Evolutionary conservation across 2,888 invertebrate species (phyloP).

Genomic region (Azorinus chamasolen): DNA sequence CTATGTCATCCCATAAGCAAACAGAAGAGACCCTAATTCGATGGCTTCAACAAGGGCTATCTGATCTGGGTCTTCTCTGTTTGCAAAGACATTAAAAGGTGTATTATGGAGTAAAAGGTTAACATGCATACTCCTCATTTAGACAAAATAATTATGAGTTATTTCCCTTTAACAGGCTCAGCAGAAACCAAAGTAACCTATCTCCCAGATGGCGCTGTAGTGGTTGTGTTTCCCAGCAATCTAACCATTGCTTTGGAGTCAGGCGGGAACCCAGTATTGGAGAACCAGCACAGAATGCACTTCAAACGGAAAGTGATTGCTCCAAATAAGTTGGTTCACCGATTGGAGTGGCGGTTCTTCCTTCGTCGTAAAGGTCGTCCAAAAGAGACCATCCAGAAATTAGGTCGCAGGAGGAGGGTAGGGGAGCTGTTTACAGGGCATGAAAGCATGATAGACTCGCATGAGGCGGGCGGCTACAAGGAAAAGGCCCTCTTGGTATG

Average conservation of each 20-base stretch:
- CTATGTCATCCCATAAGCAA: too few species aligned
- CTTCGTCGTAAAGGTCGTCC: constrained; percentile 89
- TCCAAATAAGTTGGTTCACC: constrained; percentile 88
- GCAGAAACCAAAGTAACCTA: constrained; percentile 84
- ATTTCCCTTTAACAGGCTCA: constrained; percentile 70
- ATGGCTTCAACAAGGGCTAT: too few species aligned
- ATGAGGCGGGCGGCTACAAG: constrained; percentile 80
- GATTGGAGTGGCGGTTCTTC: constrained; percentile 98
- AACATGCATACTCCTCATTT: too few species aligned
- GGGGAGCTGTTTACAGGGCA: constrained; percentile 80
- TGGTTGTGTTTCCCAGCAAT: constrained; percentile 85
- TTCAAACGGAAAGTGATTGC: constrained; percentile 84
- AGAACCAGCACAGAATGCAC: constrained; percentile 86
- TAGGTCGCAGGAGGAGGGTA: constrained; percentile 85
- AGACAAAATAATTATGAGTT: too few species aligned
- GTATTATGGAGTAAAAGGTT: too few species aligned
- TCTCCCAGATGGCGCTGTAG: constrained; percentile 84
- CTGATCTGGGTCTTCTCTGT: too few species aligned
- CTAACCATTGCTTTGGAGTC: constrained; percentile 94
- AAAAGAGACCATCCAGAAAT: constrained; percentile 74
- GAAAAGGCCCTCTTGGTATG: constrained; percentile 85
- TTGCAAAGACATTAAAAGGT: too few species aligned
- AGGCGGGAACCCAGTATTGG: constrained; percentile 95
- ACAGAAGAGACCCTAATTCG: too few species aligned
- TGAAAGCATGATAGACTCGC: constrained; percentile 83